Percentiles rank a stretch among this genome's conserved stretches.
Conservation (phyloP, 2,888 invertebrate genomes). For the Conus canariensis region DNA sequence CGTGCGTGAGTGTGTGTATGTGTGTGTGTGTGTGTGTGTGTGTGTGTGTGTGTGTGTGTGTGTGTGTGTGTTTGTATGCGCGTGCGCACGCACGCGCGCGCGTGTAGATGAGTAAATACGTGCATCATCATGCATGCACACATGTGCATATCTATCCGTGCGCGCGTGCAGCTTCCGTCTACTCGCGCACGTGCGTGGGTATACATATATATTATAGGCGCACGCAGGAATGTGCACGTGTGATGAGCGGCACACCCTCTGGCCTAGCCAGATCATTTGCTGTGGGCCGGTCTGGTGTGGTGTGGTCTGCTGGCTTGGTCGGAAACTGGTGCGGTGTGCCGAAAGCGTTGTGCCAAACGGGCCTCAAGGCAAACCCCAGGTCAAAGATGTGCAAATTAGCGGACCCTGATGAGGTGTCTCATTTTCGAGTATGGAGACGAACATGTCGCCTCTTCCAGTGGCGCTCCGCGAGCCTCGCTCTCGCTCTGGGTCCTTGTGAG, state of each 20-base stretch:
- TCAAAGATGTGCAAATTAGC: constrained; percentile 25
- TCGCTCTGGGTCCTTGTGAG: not conserved
- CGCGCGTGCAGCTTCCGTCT: not conserved
- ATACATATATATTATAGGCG: too few relatives aligned
- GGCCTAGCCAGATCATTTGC: too few relatives aligned
- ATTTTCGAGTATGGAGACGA: constrained; percentile 9
- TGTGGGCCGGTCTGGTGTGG: too few relatives aligned
- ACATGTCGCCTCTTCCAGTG: constrained; percentile 7
- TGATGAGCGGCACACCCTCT: too few relatives aligned
- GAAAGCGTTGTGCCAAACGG: too few relatives aligned
- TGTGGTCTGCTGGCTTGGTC: too few relatives aligned
- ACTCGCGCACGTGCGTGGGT: too few relatives aligned
- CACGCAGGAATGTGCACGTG: too few relatives aligned
- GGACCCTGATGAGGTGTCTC: constrained; percentile 26
- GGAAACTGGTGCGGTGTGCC: too few relatives aligned
- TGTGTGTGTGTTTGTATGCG: too few relatives aligned
- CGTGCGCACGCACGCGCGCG: not conserved
- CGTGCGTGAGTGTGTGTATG: too few relatives aligned
- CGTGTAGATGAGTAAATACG: not conserved
- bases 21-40: not conserved
- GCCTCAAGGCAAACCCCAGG: not conserved
- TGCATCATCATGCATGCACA: too few relatives aligned
- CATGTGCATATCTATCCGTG: not conserved
- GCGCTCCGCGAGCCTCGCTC: constrained; percentile 3
- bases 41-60: constrained; percentile 8